Conservation (phyloP, 2,113 vertebrate species). For the Dolichotis patagonum region DNA sequence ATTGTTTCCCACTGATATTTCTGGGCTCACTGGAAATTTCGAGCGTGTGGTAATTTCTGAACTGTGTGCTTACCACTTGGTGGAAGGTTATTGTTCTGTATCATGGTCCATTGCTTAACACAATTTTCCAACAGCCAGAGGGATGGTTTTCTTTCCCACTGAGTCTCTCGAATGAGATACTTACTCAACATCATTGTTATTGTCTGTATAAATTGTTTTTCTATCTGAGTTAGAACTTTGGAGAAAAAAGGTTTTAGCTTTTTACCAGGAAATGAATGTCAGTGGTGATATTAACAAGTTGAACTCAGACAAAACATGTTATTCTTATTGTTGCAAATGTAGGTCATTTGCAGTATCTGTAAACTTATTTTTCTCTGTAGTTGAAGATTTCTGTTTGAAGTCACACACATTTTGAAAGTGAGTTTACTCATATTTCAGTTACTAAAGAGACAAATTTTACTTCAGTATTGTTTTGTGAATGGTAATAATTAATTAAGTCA, state of each 20-base stretch:
- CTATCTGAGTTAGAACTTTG: not conserved
- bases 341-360: not conserved
- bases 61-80: not conserved
- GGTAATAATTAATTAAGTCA: constrained; percentile 6
- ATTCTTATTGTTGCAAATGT: not conserved
- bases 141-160: constrained; percentile 32
- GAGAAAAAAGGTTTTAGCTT: constrained; percentile 18
- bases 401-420: not conserved
- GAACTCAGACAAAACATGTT: not conserved
- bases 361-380: not conserved
- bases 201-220: constrained; percentile 49
- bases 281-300: constrained; percentile 37
- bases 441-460: constrained; percentile 18
- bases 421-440: constrained; percentile 43
- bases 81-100: constrained; percentile 29
- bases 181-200: constrained; percentile 8
- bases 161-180: constrained; percentile 4
- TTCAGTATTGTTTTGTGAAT: constrained; percentile 29
- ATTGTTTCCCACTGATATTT: constrained; percentile 15
- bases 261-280: constrained; percentile 27
- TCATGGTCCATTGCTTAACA: constrained; percentile 44
- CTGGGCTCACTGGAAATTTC: not conserved
- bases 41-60: not conserved
- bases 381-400: constrained; percentile 6
- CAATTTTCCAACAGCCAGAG: constrained; percentile 49